Evolutionary conservation across 2,113 vertebrate genomes (phyloP).

Genomic region (Alethe diademata): DNA sequence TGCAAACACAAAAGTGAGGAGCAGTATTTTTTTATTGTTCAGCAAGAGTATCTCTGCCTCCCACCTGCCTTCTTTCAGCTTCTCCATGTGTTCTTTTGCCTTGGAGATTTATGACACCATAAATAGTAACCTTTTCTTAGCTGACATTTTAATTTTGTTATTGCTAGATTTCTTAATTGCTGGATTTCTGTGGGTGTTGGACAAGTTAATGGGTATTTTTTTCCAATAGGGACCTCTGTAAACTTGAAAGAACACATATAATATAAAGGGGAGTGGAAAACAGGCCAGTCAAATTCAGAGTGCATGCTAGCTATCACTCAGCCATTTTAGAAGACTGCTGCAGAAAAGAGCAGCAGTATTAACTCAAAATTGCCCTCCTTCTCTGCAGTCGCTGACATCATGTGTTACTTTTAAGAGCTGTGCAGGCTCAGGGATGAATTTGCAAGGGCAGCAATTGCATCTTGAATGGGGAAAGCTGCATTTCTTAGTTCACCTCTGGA

Average conservation of each 20-base stretch:
- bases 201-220: not conserved
- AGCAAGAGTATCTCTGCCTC: not conserved
- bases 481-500: not conserved
- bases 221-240: not conserved
- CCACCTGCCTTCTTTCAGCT: not conserved
- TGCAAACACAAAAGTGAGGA: not conserved
- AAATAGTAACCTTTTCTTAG: conserved; percentile 31
- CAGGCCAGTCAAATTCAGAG: not conserved
- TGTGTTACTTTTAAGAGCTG: not conserved
- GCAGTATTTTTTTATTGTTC: not conserved
- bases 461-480: not conserved
- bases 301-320: not conserved
- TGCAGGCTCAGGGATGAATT: not conserved
- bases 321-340: not conserved
- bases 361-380: not conserved
- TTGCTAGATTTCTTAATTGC: not conserved
- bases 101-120: not conserved
- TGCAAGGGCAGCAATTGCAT: not conserved
- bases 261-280: not conserved
- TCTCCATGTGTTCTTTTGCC: not conserved
- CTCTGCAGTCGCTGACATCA: not conserved
- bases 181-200: not conserved
- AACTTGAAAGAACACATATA: not conserved
- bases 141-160: not conserved
- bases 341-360: not conserved